Evolutionary conservation across 2,888 invertebrate genomes (phyloP), one percentile per base, ranked within the genome.

Genomic region (Acleris emargana): DNA sequence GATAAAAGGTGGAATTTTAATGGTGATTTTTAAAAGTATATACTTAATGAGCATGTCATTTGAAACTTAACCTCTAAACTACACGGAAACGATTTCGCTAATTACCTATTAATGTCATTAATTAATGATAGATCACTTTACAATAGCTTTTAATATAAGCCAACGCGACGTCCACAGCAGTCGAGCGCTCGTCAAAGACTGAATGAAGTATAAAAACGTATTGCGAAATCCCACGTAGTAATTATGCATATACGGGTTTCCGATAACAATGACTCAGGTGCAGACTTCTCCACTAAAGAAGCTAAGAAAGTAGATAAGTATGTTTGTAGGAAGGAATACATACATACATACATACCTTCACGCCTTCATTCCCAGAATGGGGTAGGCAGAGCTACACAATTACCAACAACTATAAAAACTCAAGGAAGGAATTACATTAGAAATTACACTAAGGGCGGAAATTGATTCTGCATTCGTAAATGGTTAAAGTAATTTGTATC

Each of bases 191-290:
- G 74, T 76, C 74, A 73, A 73, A 76, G 70, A 86, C 84, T 82
- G 77, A 75, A 76, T 73, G 80, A 75, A 75, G 71, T 71, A 72
- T 74, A 77, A 77, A 77, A 79, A 76, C 81, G 78, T 74, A 77
- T 78, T 78, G 78, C 75, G 76, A 78, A 74, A 52, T 59, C 52
- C 62, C 53, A 47, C 74, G 68, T 74, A 69, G 69, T 80, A 76
- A 76, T 79, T 75, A 76, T 73, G 76, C 69, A 76, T 74, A 79
- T 75, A 72, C 67, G 75, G 76, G 77, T 77, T 77, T 73, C 71
- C 77, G 84, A 83, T 84, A 83, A 80, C 72, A 58, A 54, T 85
- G 81, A 81, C 72, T 83, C 67, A 62, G 55, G 55, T 61, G 51
- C 49, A 55, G n/a, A 38, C 47, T 32, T n/a, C 43, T 58, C 11